Evolutionary conservation across 2,888 invertebrate species (phyloP).

Genomic region (Drosophila picticornis): DNA sequence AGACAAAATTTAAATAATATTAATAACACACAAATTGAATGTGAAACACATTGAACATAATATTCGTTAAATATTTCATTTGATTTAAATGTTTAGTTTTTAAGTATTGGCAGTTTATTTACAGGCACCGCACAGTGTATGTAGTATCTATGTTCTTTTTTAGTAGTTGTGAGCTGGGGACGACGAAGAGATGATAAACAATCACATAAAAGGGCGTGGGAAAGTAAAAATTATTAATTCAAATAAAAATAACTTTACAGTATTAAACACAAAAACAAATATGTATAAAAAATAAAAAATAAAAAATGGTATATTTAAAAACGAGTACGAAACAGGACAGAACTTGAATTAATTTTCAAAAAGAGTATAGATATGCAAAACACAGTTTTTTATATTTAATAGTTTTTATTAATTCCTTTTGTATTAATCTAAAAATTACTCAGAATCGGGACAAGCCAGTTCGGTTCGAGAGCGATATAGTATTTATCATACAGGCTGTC

Average conservation of each 20-base stretch:
- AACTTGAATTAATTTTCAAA: slow-evolving; percentile 6
- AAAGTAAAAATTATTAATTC: slow-evolving; percentile 40
- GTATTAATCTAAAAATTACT: slow-evolving; percentile 45
- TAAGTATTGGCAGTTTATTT: slow-evolving; percentile 79
- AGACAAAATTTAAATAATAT: slow-evolving; percentile 5
- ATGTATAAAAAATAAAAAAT: slow-evolving; percentile 15
- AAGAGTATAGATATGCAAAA: slow-evolving; percentile 45
- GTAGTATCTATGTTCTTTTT: slow-evolving; percentile 69
- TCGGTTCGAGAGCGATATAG: slow-evolving; percentile 34
- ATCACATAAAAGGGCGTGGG: slow-evolving; percentile 42
- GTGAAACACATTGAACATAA: slow-evolving; percentile 55
- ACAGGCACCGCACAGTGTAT: slow-evolving; percentile 83
- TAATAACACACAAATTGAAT: slow-evolving; percentile 6
- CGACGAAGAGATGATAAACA: slow-evolving; percentile 57
- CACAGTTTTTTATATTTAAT: slow-evolving; percentile 60
- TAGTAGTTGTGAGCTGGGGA: slow-evolving; percentile 66
- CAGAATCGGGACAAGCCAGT: slow-evolving; percentile 29
- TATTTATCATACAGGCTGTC: slow-evolving; percentile 36
- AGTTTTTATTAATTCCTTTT: slow-evolving; percentile 55
- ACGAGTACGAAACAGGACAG: slow-evolving; percentile 6
- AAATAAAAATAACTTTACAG: slow-evolving; percentile 22
- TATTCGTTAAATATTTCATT: slow-evolving; percentile 84
- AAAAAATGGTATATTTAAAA: slow-evolving; percentile 4
- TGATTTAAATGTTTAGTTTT: slow-evolving; percentile 51
- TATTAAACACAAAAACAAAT: slow-evolving; percentile 30